These are phyloP conservation scores for Tapirus terrestris DNA, from an alignment of 2,113 vertebrate genomes.

Conservation along the genomic window DNA sequence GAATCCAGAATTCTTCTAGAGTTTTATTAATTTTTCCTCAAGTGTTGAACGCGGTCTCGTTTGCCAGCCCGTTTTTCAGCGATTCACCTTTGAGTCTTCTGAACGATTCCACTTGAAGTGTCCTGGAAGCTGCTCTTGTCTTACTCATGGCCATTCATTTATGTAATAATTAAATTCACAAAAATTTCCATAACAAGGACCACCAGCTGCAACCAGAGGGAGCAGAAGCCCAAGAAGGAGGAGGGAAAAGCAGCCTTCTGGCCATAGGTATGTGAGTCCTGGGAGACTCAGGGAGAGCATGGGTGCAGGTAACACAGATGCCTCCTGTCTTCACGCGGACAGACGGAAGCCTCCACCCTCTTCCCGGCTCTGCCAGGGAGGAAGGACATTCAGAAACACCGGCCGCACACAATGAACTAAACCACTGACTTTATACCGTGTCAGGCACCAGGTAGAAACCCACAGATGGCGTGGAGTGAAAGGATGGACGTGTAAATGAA, in stretches of 20 bases:
- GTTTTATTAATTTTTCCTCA: neutral
- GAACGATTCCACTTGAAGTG: neutral
- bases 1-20: neutral
- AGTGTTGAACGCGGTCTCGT: accelerated
- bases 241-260: too few relatives aligned
- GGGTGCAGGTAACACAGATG: neutral
- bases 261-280: neutral
- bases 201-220: neutral
- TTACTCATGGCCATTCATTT: neutral
- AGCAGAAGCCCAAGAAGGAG: neutral
- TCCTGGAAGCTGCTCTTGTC: accelerated
- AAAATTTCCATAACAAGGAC: neutral
- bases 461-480: accelerated
- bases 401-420: accelerated
- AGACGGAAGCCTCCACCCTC: neutral
- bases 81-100: neutral
- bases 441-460: accelerated
- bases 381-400: accelerated
- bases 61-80: neutral
- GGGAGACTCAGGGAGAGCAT: neutral
- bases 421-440: accelerated
- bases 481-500: accelerated
- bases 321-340: neutral
- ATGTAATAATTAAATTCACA: neutral
- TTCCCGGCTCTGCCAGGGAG: accelerated